Conservation (phyloP, 2,113 vertebrate genomes). For the Hepsetus odoe region DNA sequence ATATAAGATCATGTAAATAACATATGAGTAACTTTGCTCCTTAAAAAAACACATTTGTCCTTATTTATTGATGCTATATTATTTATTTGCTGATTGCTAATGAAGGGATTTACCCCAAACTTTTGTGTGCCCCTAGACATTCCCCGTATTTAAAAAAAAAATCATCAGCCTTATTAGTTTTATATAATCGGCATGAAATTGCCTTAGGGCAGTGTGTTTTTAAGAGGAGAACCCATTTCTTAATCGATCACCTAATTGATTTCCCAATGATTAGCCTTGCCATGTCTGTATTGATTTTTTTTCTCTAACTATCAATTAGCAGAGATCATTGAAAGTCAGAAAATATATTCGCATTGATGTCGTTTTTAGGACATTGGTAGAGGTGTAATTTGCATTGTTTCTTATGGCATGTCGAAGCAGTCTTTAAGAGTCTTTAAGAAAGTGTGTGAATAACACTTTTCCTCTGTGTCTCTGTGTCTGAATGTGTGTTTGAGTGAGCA, state of each 20-base stretch:
- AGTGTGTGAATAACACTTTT: neutral
- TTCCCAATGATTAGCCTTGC: constrained; percentile 19
- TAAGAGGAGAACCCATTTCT: neutral
- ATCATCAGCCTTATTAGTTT: too few relatives aligned
- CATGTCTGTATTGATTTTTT: constrained; percentile 26
- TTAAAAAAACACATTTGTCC: too few relatives aligned
- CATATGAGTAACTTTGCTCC: too few relatives aligned
- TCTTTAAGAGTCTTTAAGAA: too few relatives aligned
- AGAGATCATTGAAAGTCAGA: neutral
- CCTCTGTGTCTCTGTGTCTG: neutral
- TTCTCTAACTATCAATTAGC: constrained; percentile 1
- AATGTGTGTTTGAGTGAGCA: constrained; percentile 60
- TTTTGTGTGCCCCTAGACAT: too few relatives aligned
- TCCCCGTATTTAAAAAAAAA: too few relatives aligned
- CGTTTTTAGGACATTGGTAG: constrained; percentile 9
- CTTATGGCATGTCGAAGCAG: too few relatives aligned
- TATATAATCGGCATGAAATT: neutral
- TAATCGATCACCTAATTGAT: constrained; percentile 32
- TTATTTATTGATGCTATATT: too few relatives aligned
- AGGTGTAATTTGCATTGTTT: neutral
- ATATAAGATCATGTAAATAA: too few relatives aligned
- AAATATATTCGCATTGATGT: neutral
- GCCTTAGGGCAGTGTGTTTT: neutral
- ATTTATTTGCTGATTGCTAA: too few relatives aligned
- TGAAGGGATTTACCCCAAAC: too few relatives aligned